A percentile compares a stretch with the other conserved stretches of the same genome.
Conservation (phyloP, 2,888 invertebrate genomes). For the Philereme transversata region DNA sequence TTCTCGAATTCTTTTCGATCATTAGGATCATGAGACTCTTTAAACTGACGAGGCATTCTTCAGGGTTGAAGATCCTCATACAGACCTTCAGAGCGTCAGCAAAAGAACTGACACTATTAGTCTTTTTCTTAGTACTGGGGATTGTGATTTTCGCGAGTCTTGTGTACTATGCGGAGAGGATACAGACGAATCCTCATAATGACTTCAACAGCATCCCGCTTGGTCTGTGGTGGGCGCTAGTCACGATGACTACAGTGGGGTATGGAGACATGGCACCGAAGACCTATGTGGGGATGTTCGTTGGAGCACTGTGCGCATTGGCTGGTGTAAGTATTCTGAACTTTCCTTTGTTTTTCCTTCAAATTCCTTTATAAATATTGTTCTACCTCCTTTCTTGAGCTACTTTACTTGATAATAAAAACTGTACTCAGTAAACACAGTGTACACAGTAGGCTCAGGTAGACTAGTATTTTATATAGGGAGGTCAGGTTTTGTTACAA, state of each 20-base stretch:
- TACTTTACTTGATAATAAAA: too few species aligned
- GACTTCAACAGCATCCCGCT: slow-evolving; percentile 99
- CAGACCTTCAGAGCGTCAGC: slow-evolving; percentile 99
- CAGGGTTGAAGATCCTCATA: slow-evolving; percentile 98
- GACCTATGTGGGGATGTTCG: slow-evolving; percentile 99
- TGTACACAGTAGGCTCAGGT: too few species aligned
- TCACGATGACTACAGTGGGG: slow-evolving; percentile 99
- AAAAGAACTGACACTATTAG: slow-evolving; percentile 96
- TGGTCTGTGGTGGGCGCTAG: slow-evolving; percentile 99
- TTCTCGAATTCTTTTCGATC: slow-evolving; percentile 98
- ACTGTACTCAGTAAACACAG: too few species aligned
- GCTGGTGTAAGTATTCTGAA: slow-evolving; percentile 91
- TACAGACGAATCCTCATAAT: slow-evolving; percentile 97
- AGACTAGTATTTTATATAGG: too few species aligned
- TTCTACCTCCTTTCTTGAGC: too few species aligned
- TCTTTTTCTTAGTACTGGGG: slow-evolving; percentile 98
- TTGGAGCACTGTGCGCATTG: slow-evolving; percentile 98
- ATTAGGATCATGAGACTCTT: slow-evolving; percentile 99
- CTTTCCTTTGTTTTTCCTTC: too few species aligned
- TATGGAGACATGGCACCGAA: slow-evolving; percentile 99
- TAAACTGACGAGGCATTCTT: slow-evolving; percentile 98
- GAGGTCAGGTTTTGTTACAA: too few species aligned
- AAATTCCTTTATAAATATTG: too few species aligned
- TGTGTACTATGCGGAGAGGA: slow-evolving; percentile 98
- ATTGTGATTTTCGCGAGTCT: slow-evolving; percentile 99